Conservation (phyloP, 2,113 vertebrate species). For the Orcinus orca region DNA sequence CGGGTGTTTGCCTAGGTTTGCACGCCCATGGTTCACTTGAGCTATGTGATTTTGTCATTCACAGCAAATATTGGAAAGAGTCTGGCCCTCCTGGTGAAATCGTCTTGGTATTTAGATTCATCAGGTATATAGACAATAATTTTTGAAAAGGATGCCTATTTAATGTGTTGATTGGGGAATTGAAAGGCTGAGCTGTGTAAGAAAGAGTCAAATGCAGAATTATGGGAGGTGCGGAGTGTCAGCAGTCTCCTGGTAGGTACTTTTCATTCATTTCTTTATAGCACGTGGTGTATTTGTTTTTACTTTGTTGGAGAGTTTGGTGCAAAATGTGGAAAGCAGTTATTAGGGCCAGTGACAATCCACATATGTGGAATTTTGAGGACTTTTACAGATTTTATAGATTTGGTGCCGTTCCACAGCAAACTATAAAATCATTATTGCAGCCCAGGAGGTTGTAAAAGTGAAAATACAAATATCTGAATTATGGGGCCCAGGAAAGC, state of each 20-base stretch:
- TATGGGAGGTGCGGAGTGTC: background rate
- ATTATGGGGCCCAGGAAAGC: background rate
- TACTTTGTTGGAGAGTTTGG: constrained; percentile 29
- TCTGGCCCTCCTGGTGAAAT: background rate
- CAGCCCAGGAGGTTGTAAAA: constrained; percentile 37
- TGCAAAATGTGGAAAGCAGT: constrained; percentile 18
- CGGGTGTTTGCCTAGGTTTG: background rate
- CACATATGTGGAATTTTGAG: constrained; percentile 56
- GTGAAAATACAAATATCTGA: constrained; percentile 26
- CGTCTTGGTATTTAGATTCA: constrained; percentile 29
- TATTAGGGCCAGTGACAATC: background rate
- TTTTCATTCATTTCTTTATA: constrained; percentile 44
- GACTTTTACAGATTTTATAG: constrained; percentile 59
- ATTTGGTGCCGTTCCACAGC: constrained; percentile 22
- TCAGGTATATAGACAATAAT: constrained; percentile 34
- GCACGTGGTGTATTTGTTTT: constrained; percentile 44
- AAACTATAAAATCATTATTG: constrained; percentile 41
- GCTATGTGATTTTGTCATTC: constrained; percentile 18
- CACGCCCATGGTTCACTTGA: background rate
- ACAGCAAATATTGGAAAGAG: background rate
- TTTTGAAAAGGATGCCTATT: constrained; percentile 42
- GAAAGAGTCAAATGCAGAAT: background rate
- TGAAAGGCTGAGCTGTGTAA: constrained; percentile 45
- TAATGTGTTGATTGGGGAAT: constrained; percentile 35
- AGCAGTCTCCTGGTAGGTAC: background rate